phyloP scores from a whole-genome alignment of 1,140 invertebrate genomes.

The Anoplophora glabripennis region DNA sequence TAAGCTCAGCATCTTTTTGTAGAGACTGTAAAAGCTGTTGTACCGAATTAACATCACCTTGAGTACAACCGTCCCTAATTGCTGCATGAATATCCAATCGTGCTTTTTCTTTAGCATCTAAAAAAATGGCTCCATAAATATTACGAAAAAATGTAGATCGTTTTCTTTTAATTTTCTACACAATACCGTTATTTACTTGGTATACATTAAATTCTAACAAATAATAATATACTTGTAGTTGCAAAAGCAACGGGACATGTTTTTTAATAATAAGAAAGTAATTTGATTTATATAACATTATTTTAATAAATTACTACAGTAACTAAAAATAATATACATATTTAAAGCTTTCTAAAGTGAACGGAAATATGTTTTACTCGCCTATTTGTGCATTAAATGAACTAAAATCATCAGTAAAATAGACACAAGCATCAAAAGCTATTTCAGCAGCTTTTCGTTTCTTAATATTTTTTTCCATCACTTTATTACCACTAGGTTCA shows the following conservation, averaged over 20 bases:
- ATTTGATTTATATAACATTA: not conserved
- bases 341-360: not conserved
- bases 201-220: too few species aligned
- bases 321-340: not conserved
- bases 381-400: constrained; percentile 35
- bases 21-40: constrained; percentile 64
- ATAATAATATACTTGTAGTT: too few species aligned
- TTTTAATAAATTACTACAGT: not conserved
- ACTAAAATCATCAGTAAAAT: constrained; percentile 62
- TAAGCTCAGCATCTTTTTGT: constrained; percentile 63
- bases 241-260: too few species aligned
- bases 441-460: constrained; percentile 50
- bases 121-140: constrained; percentile 22
- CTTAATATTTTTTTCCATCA: constrained; percentile 27
- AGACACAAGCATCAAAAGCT: constrained; percentile 64
- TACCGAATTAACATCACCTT: constrained; percentile 64
- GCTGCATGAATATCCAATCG: constrained; percentile 67
- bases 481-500: too few species aligned
- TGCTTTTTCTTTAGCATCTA: constrained; percentile 71
- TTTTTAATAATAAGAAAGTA: too few species aligned
- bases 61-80: constrained; percentile 68
- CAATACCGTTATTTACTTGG: too few species aligned
- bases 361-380: constrained; percentile 28
- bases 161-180: too few species aligned
- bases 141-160: too few species aligned